Conservation (phyloP, 2,797 vertebrate species). For the Otolemur crassicaudatus region DNA sequence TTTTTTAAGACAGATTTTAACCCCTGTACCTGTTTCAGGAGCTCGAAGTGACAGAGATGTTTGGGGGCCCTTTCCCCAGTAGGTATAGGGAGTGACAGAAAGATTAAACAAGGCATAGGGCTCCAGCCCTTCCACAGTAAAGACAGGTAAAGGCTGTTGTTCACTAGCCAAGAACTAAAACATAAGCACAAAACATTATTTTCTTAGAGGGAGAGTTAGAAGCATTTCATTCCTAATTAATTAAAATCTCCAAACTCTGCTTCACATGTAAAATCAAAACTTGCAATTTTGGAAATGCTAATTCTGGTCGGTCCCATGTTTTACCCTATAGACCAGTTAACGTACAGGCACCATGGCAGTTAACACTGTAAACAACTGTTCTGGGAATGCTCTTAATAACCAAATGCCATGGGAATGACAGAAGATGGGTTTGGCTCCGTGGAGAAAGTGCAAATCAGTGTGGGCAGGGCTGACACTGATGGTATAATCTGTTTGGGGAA, state of each 20-base stretch:
- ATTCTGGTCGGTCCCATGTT: neutral
- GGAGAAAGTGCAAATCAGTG: neutral
- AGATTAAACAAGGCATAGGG: slow-evolving; percentile 87
- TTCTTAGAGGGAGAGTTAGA: slow-evolving; percentile 9
- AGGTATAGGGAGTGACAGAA: slow-evolving; percentile 88
- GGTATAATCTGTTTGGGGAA: neutral
- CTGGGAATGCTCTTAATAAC: neutral
- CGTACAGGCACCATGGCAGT: neutral
- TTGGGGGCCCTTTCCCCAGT: slow-evolving; percentile 87
- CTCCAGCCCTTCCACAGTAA: slow-evolving; percentile 84
- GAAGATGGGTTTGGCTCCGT: neutral
- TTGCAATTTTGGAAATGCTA: neutral
- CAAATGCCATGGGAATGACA: neutral
- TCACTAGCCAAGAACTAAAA: slow-evolving; percentile 82
- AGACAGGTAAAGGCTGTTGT: slow-evolving; percentile 77
- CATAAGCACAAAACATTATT: slow-evolving; percentile 55
- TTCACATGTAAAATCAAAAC: neutral
- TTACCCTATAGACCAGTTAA: neutral
- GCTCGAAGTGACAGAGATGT: slow-evolving; percentile 83
- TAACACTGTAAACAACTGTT: neutral
- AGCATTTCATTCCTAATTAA: neutral
- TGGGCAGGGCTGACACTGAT: too few relatives aligned
- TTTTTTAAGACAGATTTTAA: slow-evolving; percentile 21
- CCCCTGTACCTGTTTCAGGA: slow-evolving; percentile 86
- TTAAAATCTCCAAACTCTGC: slow-evolving; percentile 23